Percentiles rank a stretch among this genome's conserved stretches.
Conservation (phyloP, 2,113 vertebrate genomes). For the Vulpes vulpes region DNA sequence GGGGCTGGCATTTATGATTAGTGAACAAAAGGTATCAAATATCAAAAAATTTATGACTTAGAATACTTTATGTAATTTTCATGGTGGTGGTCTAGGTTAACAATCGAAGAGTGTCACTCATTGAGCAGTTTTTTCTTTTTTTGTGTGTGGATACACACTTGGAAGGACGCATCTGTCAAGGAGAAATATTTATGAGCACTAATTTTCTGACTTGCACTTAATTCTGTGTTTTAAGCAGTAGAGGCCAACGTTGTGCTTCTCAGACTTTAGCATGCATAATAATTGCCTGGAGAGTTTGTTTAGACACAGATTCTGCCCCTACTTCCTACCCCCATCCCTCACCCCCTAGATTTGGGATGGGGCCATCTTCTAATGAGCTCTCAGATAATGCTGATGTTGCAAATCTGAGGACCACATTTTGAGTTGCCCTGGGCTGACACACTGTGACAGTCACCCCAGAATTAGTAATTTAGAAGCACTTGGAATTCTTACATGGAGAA, state of each 20-base stretch:
- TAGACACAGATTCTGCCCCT: neutral
- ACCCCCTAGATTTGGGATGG: neutral
- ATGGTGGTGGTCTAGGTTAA: conserved; percentile 36
- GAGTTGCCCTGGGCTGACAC: neutral
- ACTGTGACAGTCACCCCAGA: neutral
- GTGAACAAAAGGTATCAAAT: conserved; percentile 51
- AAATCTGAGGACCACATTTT: neutral
- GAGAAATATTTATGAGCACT: neutral
- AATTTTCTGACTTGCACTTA: conserved; percentile 8
- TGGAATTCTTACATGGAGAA: neutral
- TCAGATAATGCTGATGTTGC: neutral
- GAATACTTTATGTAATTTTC: conserved; percentile 30
- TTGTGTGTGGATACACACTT: neutral
- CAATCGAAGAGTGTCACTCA: neutral
- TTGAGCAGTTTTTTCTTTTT: neutral
- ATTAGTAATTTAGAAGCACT: neutral
- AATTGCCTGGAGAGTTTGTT: neutral
- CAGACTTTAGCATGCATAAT: neutral
- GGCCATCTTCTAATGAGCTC: neutral
- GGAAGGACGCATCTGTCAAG: neutral
- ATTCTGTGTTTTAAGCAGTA: conserved; percentile 9
- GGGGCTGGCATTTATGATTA: conserved; percentile 51
- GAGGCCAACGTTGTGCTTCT: neutral
- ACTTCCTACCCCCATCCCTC: neutral
- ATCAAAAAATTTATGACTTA: conserved; percentile 41